Conservation (phyloP, 2,888 invertebrate genomes). For the Monochamus alternatus region DNA sequence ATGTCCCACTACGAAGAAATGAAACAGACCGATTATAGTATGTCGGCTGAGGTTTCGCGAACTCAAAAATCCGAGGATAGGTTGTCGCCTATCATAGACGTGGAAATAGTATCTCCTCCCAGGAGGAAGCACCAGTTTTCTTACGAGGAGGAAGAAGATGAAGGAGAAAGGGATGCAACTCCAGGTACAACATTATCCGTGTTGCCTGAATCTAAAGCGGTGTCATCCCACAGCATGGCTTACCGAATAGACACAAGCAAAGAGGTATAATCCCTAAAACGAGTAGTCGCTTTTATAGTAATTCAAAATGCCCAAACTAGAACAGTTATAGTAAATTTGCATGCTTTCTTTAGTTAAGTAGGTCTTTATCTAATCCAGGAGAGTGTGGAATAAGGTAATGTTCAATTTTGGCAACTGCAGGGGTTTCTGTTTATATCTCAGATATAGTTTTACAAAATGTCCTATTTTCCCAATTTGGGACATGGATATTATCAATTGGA, state of each 20-base stretch:
- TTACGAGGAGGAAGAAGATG: conserved; percentile 65
- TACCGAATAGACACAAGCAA: conserved; percentile 71
- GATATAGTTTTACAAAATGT: too few relatives aligned
- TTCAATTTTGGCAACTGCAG: not conserved
- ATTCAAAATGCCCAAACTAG: conserved; percentile 60
- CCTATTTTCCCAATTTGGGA: too few relatives aligned
- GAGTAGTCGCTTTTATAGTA: conserved; percentile 53
- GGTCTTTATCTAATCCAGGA: not conserved
- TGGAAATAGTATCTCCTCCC: conserved; percentile 68
- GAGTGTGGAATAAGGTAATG: not conserved
- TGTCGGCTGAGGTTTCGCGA: not conserved
- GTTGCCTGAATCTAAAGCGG: conserved; percentile 69
- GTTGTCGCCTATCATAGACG: conserved; percentile 69
- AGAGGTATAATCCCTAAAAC: conserved; percentile 67
- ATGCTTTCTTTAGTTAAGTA: conserved; percentile 1
- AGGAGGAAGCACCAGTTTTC: conserved; percentile 68
- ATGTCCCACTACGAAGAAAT: conserved; percentile 64
- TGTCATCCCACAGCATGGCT: conserved; percentile 73
- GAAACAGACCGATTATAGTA: conserved; percentile 37
- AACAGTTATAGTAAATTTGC: conserved; percentile 19
- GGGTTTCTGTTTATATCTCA: too few relatives aligned
- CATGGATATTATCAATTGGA: too few relatives aligned
- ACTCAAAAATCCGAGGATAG: conserved; percentile 58
- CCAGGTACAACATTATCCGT: conserved; percentile 70
- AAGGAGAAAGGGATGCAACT: conserved; percentile 60